Evolutionary conservation across 2,888 invertebrate genomes (phyloP).

Genomic region (Entomobrya proxima): DNA sequence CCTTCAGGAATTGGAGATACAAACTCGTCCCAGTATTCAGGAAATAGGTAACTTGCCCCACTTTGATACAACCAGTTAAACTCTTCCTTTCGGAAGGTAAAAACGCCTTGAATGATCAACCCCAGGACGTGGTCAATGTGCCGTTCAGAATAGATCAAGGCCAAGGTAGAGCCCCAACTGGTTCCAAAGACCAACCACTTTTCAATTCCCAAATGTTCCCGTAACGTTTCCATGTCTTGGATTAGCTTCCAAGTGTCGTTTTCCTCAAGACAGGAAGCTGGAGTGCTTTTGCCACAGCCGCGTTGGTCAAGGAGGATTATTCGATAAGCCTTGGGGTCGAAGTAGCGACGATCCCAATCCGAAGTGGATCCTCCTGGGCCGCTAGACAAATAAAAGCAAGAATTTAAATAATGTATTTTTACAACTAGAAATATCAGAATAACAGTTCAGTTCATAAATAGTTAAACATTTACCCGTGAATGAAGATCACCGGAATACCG

Average conservation of each 20-base stretch:
- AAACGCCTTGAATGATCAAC: no score
- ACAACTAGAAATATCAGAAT: no score
- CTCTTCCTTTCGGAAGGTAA: no score
- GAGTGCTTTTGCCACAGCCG: slow-evolving; percentile 59
- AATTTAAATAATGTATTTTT: no score
- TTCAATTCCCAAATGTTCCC: slow-evolving; percentile 64
- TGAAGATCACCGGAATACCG: slow-evolving; percentile 61
- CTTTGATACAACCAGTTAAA: no score
- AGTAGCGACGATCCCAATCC: slow-evolving; percentile 57
- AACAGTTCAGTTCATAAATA: no score
- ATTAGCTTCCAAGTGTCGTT: slow-evolving; percentile 68
- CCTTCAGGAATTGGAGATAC: no score
- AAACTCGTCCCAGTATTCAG: no score
- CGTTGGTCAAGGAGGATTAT: slow-evolving; percentile 63
- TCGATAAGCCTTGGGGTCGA: slow-evolving; percentile 61
- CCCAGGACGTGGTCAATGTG: no score
- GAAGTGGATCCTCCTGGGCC: slow-evolving; percentile 60
- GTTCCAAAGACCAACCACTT: slow-evolving; percentile 65
- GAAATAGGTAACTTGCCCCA: no score
- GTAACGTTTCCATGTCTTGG: slow-evolving; percentile 64
- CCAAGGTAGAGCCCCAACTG: slow-evolving; percentile 67
- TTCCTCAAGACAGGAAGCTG: slow-evolving; percentile 60
- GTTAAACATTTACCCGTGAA: slow-evolving; percentile 58
- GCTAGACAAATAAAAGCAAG: slow-evolving; percentile 18
- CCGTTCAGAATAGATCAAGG: no score